Conservation (phyloP, 2,113 vertebrate species). For the Ivindomyrus marchei region DNA sequence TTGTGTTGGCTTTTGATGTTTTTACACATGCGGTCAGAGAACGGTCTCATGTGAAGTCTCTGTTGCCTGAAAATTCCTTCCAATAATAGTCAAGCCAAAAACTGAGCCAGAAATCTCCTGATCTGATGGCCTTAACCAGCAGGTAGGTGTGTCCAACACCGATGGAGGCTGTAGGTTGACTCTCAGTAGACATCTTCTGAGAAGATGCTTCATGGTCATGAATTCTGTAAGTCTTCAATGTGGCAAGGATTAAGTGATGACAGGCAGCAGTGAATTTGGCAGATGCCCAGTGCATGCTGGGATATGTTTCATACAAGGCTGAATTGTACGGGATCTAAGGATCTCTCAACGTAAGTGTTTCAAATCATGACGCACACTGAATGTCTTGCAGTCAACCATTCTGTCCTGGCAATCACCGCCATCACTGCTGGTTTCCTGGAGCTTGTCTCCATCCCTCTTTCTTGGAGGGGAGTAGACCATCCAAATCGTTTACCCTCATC, state of each 20-base stretch:
- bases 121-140: not conserved
- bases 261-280: not conserved
- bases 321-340: not conserved
- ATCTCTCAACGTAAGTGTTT: not conserved
- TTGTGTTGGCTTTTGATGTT: not conserved
- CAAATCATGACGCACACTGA: not conserved
- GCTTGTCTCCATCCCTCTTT: not conserved
- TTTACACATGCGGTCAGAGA: not conserved
- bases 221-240: not conserved
- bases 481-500: not conserved
- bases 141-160: not conserved
- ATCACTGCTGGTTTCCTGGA: not conserved
- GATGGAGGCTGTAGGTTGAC: not conserved
- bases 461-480: not conserved
- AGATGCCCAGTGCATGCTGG: not conserved
- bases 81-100: not conserved
- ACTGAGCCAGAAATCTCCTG: not conserved
- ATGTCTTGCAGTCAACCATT: not conserved
- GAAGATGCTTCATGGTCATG: not conserved
- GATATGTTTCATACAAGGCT: constrained; percentile 2
- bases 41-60: not conserved
- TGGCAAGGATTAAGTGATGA: not conserved
- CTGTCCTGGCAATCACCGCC: not conserved
- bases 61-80: not conserved
- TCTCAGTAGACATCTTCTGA: not conserved